Evolutionary conservation across 1,140 invertebrate species (phyloP).

Genomic region (Brachionus koreanus): DNA sequence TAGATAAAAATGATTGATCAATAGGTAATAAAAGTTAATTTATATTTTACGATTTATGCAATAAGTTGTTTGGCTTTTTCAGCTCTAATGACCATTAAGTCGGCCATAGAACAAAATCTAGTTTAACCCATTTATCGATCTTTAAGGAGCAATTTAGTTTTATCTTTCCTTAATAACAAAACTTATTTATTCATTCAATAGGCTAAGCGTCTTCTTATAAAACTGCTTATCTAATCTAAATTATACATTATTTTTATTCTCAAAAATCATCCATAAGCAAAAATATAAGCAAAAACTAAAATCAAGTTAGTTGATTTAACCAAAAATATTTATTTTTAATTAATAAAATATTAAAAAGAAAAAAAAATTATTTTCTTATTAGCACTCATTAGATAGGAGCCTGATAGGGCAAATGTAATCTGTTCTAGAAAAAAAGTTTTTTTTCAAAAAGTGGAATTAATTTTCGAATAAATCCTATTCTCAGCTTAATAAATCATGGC

Average conservation of each 20-base stretch:
- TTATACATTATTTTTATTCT: background rate
- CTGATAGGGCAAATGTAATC: background rate
- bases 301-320: background rate
- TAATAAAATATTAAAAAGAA: slow-evolving; percentile 11
- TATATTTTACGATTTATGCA: background rate
- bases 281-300: slow-evolving; percentile 20
- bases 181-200: background rate
- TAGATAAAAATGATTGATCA: background rate
- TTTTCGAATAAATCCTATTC: background rate
- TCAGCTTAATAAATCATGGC: slow-evolving; percentile 14
- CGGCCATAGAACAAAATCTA: background rate
- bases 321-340: background rate
- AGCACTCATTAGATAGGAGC: background rate
- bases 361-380: background rate
- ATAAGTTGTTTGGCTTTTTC: background rate
- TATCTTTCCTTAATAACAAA: background rate
- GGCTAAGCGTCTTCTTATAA: background rate
- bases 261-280: slow-evolving; percentile 22
- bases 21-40: background rate
- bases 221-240: slow-evolving; percentile 17
- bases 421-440: background rate
- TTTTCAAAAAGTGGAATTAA: background rate
- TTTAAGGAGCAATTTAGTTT: background rate
- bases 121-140: background rate
- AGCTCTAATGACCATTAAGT: background rate